Evolutionary conservation across 2,888 invertebrate genomes (phyloP).

Genomic region (Magallana nippona): DNA sequence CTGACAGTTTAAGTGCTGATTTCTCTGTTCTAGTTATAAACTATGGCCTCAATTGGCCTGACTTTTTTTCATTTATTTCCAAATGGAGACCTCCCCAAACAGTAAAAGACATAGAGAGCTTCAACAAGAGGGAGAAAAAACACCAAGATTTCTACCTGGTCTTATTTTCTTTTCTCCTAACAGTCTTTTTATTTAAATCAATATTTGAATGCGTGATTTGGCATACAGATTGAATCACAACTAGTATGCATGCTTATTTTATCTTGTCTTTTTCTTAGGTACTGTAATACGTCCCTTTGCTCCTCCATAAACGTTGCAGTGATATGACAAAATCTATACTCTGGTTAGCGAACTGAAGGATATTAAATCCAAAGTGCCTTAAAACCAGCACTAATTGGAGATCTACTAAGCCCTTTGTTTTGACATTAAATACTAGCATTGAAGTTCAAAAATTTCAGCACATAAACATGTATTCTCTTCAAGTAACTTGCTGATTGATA

Average conservation of each 20-base stretch:
- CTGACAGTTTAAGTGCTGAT: background rate
- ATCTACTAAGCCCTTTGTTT: background rate
- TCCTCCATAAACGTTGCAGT: background rate
- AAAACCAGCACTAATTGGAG: conserved; percentile 10
- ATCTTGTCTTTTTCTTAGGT: background rate
- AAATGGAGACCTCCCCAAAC: conserved; percentile 13
- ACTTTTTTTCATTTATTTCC: background rate
- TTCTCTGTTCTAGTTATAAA: background rate
- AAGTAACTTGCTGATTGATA: no score
- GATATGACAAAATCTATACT: conserved; percentile 16
- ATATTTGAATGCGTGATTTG: background rate
- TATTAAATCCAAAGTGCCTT: background rate
- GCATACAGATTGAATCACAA: background rate
- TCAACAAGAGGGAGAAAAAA: background rate
- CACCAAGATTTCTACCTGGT: background rate
- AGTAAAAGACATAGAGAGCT: background rate
- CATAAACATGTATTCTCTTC: no score
- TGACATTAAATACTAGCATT: background rate
- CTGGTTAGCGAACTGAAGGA: background rate
- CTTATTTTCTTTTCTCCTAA: background rate
- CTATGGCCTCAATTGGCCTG: background rate
- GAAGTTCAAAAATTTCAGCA: background rate
- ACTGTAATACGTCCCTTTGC: background rate
- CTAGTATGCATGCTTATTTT: background rate
- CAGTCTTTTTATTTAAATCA: background rate